Percentiles rank a stretch among this genome's conserved stretches.
Conservation (phyloP, 1,140 invertebrate species). For the Danaus plexippus region DNA sequence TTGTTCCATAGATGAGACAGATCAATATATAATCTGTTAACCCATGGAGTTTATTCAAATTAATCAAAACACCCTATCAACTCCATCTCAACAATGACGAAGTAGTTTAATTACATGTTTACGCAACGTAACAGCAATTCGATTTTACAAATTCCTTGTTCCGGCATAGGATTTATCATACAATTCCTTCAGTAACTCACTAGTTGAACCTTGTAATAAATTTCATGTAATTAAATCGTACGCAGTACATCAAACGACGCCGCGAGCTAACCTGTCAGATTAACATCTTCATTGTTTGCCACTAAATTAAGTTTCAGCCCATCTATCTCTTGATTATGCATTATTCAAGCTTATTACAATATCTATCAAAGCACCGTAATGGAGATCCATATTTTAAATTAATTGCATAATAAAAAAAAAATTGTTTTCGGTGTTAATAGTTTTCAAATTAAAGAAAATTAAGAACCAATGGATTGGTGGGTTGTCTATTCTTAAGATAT, state of each 20-base stretch:
- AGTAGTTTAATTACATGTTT: constrained; percentile 13
- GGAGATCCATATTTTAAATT: no score
- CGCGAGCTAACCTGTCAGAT: constrained; percentile 39
- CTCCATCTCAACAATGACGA: constrained; percentile 31
- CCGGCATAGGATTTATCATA: constrained; percentile 9
- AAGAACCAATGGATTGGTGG: no score
- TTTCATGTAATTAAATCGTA: constrained; percentile 63
- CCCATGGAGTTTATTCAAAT: no score
- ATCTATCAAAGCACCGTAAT: no score
- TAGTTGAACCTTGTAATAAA: constrained; percentile 37
- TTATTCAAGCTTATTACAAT: constrained; percentile 22
- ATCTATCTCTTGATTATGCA: constrained; percentile 44
- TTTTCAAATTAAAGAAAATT: no score
- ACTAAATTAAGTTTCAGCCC: constrained; percentile 49
- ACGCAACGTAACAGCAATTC: constrained; percentile 12
- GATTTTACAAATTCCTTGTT: constrained; percentile 9
- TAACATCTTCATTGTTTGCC: constrained; percentile 64
- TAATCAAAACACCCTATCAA: no score
- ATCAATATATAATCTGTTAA: no score
- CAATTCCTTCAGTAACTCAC: constrained; percentile 8
- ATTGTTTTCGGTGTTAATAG: no score
- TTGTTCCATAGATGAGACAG: no score
- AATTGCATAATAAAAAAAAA: no score
- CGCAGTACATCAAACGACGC: constrained; percentile 36
- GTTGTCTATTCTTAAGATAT: no score